phyloP scores from a whole-genome alignment of 35 echinoderm and acorn worm genomes.

The Anneissia japonica region DNA sequence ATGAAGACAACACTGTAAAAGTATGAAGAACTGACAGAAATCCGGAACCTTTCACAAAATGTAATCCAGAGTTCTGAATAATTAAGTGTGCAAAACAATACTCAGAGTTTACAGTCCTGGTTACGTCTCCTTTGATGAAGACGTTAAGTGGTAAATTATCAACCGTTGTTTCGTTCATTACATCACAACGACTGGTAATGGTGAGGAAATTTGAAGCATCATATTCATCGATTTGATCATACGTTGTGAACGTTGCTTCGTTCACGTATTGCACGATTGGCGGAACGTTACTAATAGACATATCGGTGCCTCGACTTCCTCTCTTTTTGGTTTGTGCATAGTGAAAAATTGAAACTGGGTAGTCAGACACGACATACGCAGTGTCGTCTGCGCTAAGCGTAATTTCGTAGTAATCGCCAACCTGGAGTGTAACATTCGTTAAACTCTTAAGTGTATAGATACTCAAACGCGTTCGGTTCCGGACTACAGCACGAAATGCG shows the following conservation, averaged over 20 bases:
- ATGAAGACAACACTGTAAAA: conserved; percentile 29
- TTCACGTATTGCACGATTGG: conserved; percentile 44
- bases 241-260: conserved; percentile 28
- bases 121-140: background rate
- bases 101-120: background rate
- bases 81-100: conserved; percentile 6
- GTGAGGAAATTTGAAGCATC: conserved; percentile 26
- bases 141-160: background rate
- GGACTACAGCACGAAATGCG: conserved; percentile 16
- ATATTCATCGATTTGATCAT: conserved; percentile 12
- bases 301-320: conserved; percentile 32
- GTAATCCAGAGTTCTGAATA: conserved; percentile 12
- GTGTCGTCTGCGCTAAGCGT: conserved; percentile 9
- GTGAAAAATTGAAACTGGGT: conserved; percentile 14
- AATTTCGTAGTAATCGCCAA: conserved; percentile 28
- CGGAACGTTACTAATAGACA: conserved; percentile 48
- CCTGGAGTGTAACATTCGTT: background rate
- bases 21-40: conserved; percentile 9
- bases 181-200: conserved; percentile 7
- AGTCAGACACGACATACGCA: conserved; percentile 16
- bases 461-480: conserved; percentile 10
- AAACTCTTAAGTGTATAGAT: background rate
- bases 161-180: conserved; percentile 16
- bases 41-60: background rate
- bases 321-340: conserved; percentile 24